These are phyloP conservation scores for Tachystola acroxantha DNA, from an alignment of 2,888 invertebrate genomes.

Conservation along the genomic window DNA sequence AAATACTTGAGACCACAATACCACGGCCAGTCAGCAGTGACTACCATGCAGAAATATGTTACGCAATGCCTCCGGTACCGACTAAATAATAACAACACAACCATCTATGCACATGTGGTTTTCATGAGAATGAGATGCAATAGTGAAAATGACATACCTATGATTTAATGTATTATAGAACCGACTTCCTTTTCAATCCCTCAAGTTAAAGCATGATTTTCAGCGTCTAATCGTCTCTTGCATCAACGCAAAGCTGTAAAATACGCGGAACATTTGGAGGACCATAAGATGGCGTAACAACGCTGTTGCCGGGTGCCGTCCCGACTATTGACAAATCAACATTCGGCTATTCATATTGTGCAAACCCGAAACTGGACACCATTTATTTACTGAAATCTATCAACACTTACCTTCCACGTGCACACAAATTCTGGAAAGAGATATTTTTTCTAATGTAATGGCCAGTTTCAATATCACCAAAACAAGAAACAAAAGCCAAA, in stretches of 20 bases:
- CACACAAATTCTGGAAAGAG: constrained; percentile 77
- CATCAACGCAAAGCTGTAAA: constrained; percentile 57
- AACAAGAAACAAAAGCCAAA: constrained; percentile 79
- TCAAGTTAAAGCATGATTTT: constrained; percentile 56
- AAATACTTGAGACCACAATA: constrained; percentile 27
- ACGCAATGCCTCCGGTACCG: constrained; percentile 48
- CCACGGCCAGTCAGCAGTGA: constrained; percentile 28
- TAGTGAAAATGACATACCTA: constrained; percentile 70
- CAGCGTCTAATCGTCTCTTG: constrained; percentile 52
- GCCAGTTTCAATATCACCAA: constrained; percentile 78
- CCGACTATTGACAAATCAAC: constrained; percentile 73
- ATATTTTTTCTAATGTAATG: constrained; percentile 79
- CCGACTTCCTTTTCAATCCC: constrained; percentile 50
- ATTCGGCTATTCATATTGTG: constrained; percentile 46
- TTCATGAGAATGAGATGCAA: constrained; percentile 63
- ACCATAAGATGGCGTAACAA: constrained; percentile 78
- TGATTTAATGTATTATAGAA: constrained; percentile 48
- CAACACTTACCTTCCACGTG: constrained; percentile 75
- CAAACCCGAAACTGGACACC: constrained; percentile 57
- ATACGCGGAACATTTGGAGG: constrained; percentile 72
- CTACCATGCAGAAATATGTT: constrained; percentile 50
- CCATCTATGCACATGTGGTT: constrained; percentile 70
- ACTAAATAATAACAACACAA: constrained; percentile 67
- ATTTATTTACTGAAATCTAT: constrained; percentile 56
- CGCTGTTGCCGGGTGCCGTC: constrained; percentile 76